These are phyloP conservation scores for Antidorcas marsupialis DNA, from an alignment of 2,113 vertebrate genomes.

Conservation along the genomic window DNA sequence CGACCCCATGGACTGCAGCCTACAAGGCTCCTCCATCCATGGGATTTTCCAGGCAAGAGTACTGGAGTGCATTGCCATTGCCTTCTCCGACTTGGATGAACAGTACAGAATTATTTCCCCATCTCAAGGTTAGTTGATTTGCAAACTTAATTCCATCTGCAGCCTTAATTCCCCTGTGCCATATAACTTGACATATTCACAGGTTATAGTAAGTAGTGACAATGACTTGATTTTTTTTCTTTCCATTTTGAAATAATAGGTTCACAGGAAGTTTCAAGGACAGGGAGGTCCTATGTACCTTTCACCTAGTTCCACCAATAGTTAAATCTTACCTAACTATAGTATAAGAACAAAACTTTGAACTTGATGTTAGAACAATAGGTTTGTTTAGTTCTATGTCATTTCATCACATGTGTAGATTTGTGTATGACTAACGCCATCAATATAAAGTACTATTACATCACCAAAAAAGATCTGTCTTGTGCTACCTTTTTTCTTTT, in stretches of 20 bases:
- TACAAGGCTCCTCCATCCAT: background rate
- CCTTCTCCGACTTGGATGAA: background rate
- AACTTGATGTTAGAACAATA: background rate
- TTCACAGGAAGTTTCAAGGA: too few relatives aligned
- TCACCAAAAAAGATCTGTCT: background rate
- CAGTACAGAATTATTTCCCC: background rate
- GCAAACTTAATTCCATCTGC: background rate
- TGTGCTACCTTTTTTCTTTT: background rate
- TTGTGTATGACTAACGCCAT: background rate
- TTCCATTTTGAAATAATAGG: slow-evolving; percentile 34
- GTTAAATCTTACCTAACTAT: background rate
- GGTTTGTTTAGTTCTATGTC: background rate
- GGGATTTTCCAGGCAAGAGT: background rate
- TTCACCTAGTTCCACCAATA: background rate
- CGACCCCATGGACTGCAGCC: background rate
- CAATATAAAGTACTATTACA: slow-evolving; percentile 3
- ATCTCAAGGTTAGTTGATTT: slow-evolving; percentile 9
- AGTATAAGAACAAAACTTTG: slow-evolving; percentile 17
- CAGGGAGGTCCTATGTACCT: too few relatives aligned
- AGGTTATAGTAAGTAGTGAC: background rate
- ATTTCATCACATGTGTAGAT: background rate
- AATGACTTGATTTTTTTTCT: background rate
- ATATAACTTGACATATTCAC: background rate
- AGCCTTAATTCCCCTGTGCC: background rate
- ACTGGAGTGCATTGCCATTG: background rate